These are phyloP conservation scores for Aphidius ervi DNA, from an alignment of 1,140 invertebrate species.

Conservation along the genomic window DNA sequence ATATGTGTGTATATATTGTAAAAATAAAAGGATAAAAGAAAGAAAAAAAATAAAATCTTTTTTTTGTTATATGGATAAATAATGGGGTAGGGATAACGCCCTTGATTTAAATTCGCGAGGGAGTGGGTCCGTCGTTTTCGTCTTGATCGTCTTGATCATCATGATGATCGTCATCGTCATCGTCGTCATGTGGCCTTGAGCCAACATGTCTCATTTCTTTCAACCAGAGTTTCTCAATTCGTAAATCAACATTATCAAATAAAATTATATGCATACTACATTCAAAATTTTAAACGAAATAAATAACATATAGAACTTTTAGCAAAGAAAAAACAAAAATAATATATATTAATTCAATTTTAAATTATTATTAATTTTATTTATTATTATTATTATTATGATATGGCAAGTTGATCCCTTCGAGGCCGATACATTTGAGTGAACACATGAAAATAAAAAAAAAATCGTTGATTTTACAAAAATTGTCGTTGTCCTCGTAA, in stretches of 20 bases:
- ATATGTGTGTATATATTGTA: constrained; percentile 1
- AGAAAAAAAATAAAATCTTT: background rate
- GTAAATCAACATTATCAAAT: background rate
- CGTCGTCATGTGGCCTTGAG: constrained; percentile 40
- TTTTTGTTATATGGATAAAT: constrained; percentile 3
- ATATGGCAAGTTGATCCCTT: no score
- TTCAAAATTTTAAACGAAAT: no score
- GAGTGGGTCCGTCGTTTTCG: constrained; percentile 38
- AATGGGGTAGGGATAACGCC: constrained; percentile 38
- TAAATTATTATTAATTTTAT: no score
- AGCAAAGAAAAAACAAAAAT: no score
- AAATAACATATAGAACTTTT: no score
- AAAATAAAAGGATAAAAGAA: constrained; percentile 7
- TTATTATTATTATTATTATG: no score
- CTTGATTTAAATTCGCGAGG: constrained; percentile 44
- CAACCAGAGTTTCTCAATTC: constrained; percentile 46
- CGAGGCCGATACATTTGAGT: no score
- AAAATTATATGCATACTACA: background rate
- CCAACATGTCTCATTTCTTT: constrained; percentile 42
- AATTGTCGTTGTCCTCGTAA: background rate
- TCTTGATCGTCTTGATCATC: no score
- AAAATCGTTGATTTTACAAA: no score
- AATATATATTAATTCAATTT: no score
- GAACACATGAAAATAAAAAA: no score
- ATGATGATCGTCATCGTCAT: no score